Conservation (phyloP, 1,140 invertebrate species). For the Meteorus sp. region DNA sequence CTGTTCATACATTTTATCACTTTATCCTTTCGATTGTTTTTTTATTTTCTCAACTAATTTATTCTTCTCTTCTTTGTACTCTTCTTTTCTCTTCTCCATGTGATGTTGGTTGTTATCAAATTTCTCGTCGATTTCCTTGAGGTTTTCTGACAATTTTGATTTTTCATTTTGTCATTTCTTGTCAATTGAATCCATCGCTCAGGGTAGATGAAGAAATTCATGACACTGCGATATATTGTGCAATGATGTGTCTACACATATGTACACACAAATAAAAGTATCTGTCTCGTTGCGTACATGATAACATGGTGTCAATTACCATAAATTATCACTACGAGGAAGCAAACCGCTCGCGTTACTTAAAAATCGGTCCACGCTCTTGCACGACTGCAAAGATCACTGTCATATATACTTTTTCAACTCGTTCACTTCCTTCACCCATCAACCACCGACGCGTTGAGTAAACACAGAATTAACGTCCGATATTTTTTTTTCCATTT, state of each 20-base stretch:
- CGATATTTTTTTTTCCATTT: neutral
- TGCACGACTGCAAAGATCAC: neutral
- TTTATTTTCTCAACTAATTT: too few species aligned
- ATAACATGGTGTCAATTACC: conserved; percentile 8
- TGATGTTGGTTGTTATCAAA: too few species aligned
- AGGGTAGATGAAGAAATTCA: neutral
- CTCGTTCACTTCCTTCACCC: too few species aligned
- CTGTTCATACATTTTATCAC: too few species aligned
- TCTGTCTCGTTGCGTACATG: neutral
- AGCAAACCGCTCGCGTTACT: neutral
- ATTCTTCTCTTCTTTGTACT: too few species aligned
- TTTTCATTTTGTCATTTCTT: neutral
- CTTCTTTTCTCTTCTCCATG: too few species aligned
- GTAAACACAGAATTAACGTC: neutral
- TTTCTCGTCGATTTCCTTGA: too few species aligned
- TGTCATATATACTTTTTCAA: too few species aligned
- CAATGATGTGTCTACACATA: too few species aligned
- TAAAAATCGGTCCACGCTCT: neutral
- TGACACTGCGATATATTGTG: neutral
- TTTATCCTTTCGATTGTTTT: too few species aligned
- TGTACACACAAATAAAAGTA: too few species aligned
- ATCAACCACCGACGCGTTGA: neutral
- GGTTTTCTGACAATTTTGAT: too few species aligned
- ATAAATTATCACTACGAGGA: conserved; percentile 16
- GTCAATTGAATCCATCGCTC: neutral